A percentile compares a stretch with the other conserved stretches of the same genome.
These are phyloP conservation scores for Eilema depressum DNA, from an alignment of 2,888 invertebrate species.

Conservation along the genomic window DNA sequence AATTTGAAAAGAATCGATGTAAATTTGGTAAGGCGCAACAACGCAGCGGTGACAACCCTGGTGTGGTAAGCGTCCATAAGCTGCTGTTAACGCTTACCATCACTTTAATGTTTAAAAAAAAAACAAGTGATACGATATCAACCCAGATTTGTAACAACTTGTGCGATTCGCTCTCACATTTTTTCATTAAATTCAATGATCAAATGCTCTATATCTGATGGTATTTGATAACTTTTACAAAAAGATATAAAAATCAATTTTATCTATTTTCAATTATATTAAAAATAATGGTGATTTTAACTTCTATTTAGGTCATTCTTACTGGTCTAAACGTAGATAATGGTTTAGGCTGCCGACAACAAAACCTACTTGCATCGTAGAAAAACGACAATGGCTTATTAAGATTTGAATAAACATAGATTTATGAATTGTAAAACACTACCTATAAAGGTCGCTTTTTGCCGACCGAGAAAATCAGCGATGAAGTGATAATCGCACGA, in stretches of 20 bases:
- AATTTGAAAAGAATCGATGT: background rate
- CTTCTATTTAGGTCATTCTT: background rate
- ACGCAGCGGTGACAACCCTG: background rate
- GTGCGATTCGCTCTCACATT: background rate
- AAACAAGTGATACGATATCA: background rate
- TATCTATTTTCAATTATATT: background rate
- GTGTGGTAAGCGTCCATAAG: background rate
- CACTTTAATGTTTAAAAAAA: background rate
- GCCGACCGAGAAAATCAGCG: background rate
- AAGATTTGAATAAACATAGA: too few species aligned
- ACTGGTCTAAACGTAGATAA: too few species aligned
- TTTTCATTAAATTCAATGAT: background rate
- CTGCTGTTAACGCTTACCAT: background rate
- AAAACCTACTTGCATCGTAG: too few species aligned
- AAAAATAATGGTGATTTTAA: background rate
- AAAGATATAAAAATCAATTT: background rate
- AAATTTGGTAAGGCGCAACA: background rate
- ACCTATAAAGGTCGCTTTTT: too few species aligned
- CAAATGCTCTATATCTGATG: too few species aligned
- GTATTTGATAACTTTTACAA: background rate
- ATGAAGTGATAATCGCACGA: background rate
- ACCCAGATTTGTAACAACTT: constrained; percentile 4
- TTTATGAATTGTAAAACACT: too few species aligned
- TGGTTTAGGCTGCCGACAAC: too few species aligned
- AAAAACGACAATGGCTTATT: too few species aligned